Evolutionary conservation across 2,797 vertebrate genomes (phyloP), one percentile per base, ranked within the genome.

Genomic region (Coilia nasus): DNA sequence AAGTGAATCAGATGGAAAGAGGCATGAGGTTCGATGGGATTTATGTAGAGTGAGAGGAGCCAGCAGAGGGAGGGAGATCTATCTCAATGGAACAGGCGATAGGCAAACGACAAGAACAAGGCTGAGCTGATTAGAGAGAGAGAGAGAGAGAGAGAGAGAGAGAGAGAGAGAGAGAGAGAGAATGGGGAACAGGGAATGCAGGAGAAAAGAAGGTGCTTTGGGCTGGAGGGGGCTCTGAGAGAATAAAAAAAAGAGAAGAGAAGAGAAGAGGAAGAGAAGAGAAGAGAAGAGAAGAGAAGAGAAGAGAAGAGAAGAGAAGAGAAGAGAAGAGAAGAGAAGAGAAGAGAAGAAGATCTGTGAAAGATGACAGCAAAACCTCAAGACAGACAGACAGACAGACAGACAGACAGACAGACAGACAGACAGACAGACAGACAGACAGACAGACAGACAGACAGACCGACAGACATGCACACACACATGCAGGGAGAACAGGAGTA

Each of bases 301-400:
- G 4, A 47, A 47, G 46, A 47, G 4, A 47, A 47, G 46, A 47
- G 4, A 47, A 47, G 46, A 47, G 4, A 47, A 47, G 46, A 47
- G 4, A 47, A 47, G 46, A 47, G 4, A 47, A 47, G 46, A 47
- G 4, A 47, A 47, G 46, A 47, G 4, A 54, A 54, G 2, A 54
- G 28, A 75, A 41, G 28, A 41, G 15, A 75, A 28, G 28, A 41
- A 75, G 28, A 15, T 2, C 2, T 2, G 10, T 35, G 28, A 71
- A 6, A 75, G 67, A 78, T 6, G 71, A 44, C 71, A 78, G 71
- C 71, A 78, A 78, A 35, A 78, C 71, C 71, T 78, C 31, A 78
- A 44, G 35, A 41, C 71, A 78, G 25, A 28, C 25, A 28, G 71
- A 75, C 67, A 75, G 14, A 47, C 46, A 47, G 46, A 47, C 46